Conservation (phyloP, 2,797 vertebrate species). For the Acanthopagrus latus region DNA sequence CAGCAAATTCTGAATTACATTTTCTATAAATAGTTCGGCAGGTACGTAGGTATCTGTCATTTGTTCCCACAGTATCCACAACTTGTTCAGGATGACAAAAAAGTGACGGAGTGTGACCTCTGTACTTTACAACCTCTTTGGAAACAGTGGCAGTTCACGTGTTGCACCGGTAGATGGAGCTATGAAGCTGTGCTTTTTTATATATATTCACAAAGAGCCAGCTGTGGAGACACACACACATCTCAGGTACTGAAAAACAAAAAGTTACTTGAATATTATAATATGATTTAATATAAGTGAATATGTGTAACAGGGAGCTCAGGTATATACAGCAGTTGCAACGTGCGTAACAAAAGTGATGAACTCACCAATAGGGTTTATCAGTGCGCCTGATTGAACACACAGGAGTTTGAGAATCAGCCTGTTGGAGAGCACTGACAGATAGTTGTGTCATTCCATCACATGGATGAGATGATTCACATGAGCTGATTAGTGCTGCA, state of each 20-base stretch:
- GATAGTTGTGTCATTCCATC: too few relatives aligned
- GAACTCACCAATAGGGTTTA: background rate
- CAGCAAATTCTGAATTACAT: background rate
- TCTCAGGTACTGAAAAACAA: background rate
- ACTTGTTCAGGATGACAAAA: background rate
- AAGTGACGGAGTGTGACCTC: background rate
- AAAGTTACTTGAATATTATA: background rate
- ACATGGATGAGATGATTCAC: background rate
- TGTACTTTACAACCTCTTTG: background rate
- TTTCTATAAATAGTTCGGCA: background rate
- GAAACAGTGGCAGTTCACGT: background rate
- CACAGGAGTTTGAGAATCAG: background rate
- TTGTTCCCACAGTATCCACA: background rate
- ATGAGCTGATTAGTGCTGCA: conserved; percentile 16
- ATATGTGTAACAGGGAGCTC: too few relatives aligned
- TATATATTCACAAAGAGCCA: background rate
- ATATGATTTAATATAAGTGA: background rate
- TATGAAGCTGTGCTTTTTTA: conserved; percentile 32
- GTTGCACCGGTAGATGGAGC: conserved; percentile 48
- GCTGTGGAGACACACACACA: background rate
- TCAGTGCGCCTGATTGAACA: background rate
- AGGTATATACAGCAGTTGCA: too few relatives aligned
- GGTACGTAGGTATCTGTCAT: background rate
- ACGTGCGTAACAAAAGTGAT: background rate
- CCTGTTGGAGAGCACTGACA: too few relatives aligned